Evolutionary conservation across 2,797 vertebrate species (phyloP).

Genomic region (Geotrypetes seraphini): DNA sequence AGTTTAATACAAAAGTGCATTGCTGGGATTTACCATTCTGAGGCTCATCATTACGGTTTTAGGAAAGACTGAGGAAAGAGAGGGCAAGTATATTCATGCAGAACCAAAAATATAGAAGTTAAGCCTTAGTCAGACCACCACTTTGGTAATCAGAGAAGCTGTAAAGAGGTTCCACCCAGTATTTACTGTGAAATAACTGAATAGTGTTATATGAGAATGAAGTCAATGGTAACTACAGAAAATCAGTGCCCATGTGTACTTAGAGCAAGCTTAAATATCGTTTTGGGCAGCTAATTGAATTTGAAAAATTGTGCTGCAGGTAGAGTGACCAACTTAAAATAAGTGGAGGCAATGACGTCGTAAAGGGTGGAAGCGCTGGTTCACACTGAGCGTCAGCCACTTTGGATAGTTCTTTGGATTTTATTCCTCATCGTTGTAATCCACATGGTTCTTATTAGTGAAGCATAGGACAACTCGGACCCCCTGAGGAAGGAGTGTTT

Average conservation of each 20-base stretch:
- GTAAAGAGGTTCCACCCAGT: neutral
- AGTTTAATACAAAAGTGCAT: neutral
- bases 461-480: too few relatives aligned
- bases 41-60: constrained; percentile 6
- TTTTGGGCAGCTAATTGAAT: neutral
- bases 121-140: neutral
- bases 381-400: too few relatives aligned
- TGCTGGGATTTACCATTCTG: constrained; percentile 12
- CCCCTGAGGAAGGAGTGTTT: too few relatives aligned
- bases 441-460: too few relatives aligned
- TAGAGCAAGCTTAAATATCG: neutral
- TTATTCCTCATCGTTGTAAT: too few relatives aligned
- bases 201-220: too few relatives aligned
- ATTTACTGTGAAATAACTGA: constrained; percentile 2
- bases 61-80: neutral
- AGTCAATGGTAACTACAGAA: neutral
- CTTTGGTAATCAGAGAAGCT: neutral
- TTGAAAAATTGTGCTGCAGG: too few relatives aligned
- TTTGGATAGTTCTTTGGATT: too few relatives aligned
- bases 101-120: fast-evolving
- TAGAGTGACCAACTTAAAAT: too few relatives aligned
- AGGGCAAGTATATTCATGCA: constrained; percentile 7
- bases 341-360: too few relatives aligned
- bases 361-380: too few relatives aligned
- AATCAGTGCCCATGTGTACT: too few relatives aligned